These are phyloP conservation scores for Eunapius fragilis DNA, from an alignment of 37 sponge, comb jelly and placozoan species.

Conservation along the genomic window DNA sequence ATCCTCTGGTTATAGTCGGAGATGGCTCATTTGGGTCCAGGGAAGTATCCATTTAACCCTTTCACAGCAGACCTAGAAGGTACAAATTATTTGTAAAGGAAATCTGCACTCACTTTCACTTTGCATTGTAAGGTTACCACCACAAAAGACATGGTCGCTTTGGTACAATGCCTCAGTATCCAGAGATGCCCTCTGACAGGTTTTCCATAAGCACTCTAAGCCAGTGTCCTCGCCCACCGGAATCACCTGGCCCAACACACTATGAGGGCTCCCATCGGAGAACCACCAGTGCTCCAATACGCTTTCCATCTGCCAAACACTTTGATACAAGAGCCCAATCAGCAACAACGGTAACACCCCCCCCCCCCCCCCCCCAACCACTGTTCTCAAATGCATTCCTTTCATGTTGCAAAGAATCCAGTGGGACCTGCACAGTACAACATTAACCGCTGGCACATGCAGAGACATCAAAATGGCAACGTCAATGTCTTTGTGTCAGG, in stretches of 20 bases:
- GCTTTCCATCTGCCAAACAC: conserved; percentile 52
- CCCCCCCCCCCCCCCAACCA: neutral
- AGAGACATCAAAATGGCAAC: conserved; percentile 62
- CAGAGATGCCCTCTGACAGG: conserved; percentile 85
- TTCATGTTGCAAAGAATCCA: conserved; percentile 44
- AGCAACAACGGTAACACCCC: conserved; percentile 37
- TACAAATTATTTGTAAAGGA: neutral
- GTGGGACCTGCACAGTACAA: conserved; percentile 88
- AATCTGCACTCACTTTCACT: neutral
- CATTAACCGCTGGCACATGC: conserved; percentile 58
- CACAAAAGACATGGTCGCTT: conserved; percentile 78
- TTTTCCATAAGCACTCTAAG: conserved; percentile 89
- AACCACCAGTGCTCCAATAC: conserved; percentile 31
- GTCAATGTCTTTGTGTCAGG: conserved; percentile 68
- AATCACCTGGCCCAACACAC: conserved; percentile 81
- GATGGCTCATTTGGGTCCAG: conserved; percentile 77
- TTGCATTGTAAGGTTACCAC: conserved; percentile 43
- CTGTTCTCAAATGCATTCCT: neutral
- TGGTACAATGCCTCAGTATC: conserved; percentile 65
- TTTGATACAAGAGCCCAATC: conserved; percentile 20
- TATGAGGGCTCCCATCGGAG: conserved; percentile 26
- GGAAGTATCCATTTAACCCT: conserved; percentile 71
- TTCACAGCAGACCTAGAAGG: conserved; percentile 81
- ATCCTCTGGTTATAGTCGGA: neutral
- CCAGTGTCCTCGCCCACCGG: conserved; percentile 88